A percentile compares a stretch with the other conserved stretches of the same genome.
Evolutionary conservation across 2,888 invertebrate genomes (phyloP).

Genomic region (Diplazon laetatorius): DNA sequence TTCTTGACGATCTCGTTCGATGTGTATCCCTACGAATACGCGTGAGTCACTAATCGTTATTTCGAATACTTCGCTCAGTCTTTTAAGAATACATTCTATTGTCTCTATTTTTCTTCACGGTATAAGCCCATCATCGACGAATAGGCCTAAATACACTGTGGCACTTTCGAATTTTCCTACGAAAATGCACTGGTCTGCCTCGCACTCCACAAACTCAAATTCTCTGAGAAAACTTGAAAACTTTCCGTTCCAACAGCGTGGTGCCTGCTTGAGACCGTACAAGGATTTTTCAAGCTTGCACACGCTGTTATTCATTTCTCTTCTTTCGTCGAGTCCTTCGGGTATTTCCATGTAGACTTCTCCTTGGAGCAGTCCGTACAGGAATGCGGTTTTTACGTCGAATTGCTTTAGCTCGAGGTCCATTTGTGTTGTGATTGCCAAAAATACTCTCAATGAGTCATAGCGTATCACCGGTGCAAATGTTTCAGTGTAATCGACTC

Average conservation of each 20-base stretch:
- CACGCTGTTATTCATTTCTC: background rate
- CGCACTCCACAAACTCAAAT: conserved; percentile 12
- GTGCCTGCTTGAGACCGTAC: conserved; percentile 60
- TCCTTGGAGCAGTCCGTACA: conserved; percentile 62
- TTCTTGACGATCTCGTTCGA: background rate
- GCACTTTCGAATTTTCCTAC: conserved; percentile 7
- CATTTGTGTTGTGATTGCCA: conserved; percentile 51
- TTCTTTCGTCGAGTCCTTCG: conserved; percentile 25
- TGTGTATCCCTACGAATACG: conserved; percentile 5
- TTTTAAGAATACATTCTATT: background rate
- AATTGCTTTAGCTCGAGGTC: conserved; percentile 61
- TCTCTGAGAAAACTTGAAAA: conserved; percentile 20
- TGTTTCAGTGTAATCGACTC: conserved; percentile 52
- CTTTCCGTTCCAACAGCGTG: conserved; percentile 35
- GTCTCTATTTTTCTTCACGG: conserved; percentile 7
- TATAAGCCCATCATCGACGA: conserved; percentile 43
- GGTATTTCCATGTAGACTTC: conserved; percentile 58
- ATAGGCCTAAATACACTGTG: conserved; percentile 40
- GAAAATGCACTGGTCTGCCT: conserved; percentile 54
- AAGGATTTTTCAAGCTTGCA: conserved; percentile 51
- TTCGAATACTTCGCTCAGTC: conserved; percentile 10
- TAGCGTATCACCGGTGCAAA: conserved; percentile 57
- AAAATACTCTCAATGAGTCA: conserved; percentile 48
- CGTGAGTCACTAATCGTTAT: conserved; percentile 11
- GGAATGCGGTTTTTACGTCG: conserved; percentile 63